Conservation (phyloP, 2,797 vertebrate genomes). For the Callimico goeldii region DNA sequence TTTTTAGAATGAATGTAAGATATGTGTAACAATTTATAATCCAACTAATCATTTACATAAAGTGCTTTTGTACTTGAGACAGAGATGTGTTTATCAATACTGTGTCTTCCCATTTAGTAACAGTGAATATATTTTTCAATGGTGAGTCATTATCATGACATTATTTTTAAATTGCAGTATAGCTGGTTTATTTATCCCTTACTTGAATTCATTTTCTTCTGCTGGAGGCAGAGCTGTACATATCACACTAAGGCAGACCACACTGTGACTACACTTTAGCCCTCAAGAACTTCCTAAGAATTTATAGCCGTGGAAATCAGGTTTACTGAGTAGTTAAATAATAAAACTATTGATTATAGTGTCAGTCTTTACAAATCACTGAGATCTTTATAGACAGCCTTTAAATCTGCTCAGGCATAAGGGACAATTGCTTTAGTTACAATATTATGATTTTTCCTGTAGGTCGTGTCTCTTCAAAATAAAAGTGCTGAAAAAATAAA, state of each 20-base stretch:
- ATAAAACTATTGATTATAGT: not conserved
- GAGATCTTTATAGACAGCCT: not conserved
- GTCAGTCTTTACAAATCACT: not conserved
- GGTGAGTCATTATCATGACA: fast-evolving
- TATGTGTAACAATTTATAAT: not conserved
- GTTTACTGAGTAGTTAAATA: not conserved
- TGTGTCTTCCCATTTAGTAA: not conserved
- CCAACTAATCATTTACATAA: not conserved
- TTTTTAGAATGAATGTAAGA: not conserved
- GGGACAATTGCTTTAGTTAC: not conserved
- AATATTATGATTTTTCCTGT: not conserved
- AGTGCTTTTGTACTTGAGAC: not conserved
- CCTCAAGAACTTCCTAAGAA: not conserved
- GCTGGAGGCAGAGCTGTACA: not conserved
- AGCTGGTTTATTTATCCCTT: not conserved
- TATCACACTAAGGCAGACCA: not conserved
- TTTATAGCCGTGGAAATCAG: not conserved
- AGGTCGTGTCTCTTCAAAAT: not conserved
- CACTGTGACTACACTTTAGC: not conserved
- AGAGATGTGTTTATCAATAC: fast-evolving
- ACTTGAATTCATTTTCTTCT: not conserved
- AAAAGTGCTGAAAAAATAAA: not conserved
- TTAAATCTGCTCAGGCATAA: not conserved
- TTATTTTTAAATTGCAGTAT: not conserved
- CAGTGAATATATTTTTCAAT: not conserved